Evolutionary conservation across 2,797 vertebrate genomes (phyloP).

Genomic region (Galago senegalensis): DNA sequence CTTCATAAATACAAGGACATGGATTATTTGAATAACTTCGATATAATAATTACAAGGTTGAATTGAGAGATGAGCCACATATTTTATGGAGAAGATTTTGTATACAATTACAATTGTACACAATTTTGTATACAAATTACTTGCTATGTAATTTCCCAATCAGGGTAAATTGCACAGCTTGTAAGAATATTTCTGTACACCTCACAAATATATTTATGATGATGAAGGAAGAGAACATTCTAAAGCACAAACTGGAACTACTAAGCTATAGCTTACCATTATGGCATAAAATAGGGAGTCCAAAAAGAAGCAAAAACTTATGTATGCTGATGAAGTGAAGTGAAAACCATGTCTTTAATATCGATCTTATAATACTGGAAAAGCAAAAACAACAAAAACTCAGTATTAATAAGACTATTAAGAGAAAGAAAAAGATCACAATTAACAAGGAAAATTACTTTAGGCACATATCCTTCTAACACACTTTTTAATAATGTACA

Average conservation of each 20-base stretch:
- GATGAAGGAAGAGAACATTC: constrained; percentile 31
- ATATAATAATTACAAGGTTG: neutral
- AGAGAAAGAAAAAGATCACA: neutral
- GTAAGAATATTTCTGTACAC: neutral
- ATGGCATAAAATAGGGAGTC: constrained; percentile 75
- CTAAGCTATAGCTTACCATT: constrained; percentile 87
- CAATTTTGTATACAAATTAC: no score
- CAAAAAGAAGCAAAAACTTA: constrained; percentile 81
- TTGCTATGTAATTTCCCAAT: neutral
- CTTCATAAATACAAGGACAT: neutral
- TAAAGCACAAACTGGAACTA: constrained; percentile 48
- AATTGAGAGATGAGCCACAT: neutral
- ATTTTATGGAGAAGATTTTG: neutral
- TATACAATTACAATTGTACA: no score
- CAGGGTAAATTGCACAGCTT: neutral
- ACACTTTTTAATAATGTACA: neutral
- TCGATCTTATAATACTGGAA: constrained; percentile 73
- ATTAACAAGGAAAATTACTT: constrained; percentile 44
- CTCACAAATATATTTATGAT: neutral
- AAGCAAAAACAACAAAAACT: constrained; percentile 50
- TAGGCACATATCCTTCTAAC: constrained; percentile 4
- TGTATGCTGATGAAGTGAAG: neutral
- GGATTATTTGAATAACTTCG: neutral
- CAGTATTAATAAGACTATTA: neutral
- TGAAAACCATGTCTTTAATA: constrained; percentile 80